Conservation (phyloP, 64 coral and sea anemone species). For the Montipora foliosa region DNA sequence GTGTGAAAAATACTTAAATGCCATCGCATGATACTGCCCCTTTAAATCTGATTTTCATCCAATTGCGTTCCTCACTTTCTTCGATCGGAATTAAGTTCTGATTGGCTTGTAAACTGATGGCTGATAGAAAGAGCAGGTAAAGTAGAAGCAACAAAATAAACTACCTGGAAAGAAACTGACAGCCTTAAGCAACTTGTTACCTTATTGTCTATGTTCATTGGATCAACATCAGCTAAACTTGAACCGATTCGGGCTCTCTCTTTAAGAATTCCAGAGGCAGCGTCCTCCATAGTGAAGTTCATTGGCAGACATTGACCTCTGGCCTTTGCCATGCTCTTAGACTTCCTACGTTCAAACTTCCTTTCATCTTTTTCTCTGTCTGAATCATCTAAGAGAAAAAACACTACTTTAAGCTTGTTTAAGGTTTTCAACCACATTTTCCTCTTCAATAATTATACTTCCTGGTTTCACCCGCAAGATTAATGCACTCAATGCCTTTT, state of each 20-base stretch:
- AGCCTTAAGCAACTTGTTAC: slow-evolving; percentile 26
- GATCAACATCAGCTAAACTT: slow-evolving; percentile 98
- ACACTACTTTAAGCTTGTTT: background rate
- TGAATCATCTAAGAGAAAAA: slow-evolving; percentile 51
- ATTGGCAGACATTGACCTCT: slow-evolving; percentile 90
- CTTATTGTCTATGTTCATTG: slow-evolving; percentile 92
- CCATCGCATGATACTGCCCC: no score
- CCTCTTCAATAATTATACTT: no score
- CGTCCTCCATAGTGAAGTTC: slow-evolving; percentile 87
- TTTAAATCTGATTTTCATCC: no score
- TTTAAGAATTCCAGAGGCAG: slow-evolving; percentile 84
- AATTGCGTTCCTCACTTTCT: no score
- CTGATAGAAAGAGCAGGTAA: no score
- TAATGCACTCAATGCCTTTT: no score
- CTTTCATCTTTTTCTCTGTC: slow-evolving; percentile 87
- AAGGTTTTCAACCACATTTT: no score
- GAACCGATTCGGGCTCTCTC: slow-evolving; percentile 97
- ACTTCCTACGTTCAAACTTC: slow-evolving; percentile 92
- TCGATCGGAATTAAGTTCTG: no score
- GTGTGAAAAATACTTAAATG: no score
- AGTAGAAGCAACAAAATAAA: no score
- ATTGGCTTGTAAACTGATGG: no score
- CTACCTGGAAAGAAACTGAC: background rate
- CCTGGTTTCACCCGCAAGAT: no score
- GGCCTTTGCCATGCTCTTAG: slow-evolving; percentile 97